Evolutionary conservation across 1,140 invertebrate genomes (phyloP).

Genomic region (Rhopalosiphum maidis): DNA sequence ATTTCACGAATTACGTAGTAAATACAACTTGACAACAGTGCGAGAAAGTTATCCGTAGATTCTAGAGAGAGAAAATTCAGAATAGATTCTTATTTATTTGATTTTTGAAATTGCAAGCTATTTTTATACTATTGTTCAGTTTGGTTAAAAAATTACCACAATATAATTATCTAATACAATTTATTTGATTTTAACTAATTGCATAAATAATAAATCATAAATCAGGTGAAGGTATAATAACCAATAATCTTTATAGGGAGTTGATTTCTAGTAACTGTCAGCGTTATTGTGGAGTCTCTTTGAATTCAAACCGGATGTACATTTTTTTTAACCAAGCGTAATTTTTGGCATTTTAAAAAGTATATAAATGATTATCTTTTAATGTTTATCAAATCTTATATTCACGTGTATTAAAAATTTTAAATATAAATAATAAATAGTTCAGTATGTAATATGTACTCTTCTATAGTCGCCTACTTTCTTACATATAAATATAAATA

Average conservation of each 20-base stretch:
- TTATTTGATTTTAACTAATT: neutral
- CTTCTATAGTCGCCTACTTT: neutral
- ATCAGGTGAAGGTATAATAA: neutral
- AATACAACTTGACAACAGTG: constrained; percentile 42
- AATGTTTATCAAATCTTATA: neutral
- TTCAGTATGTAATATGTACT: neutral
- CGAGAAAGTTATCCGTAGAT: constrained; percentile 25
- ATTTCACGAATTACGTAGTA: neutral
- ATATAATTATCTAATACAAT: neutral
- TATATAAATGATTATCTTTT: neutral
- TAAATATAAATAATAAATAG: neutral
- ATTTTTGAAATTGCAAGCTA: neutral
- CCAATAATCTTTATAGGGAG: neutral
- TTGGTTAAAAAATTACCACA: neutral
- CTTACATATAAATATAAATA: neutral
- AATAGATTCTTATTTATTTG: neutral
- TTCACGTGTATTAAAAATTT: neutral
- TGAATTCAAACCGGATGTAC: constrained; percentile 44
- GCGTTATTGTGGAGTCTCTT: neutral
- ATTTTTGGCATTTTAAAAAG: neutral
- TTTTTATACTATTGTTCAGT: neutral
- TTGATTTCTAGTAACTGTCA: constrained; percentile 5
- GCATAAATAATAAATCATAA: constrained; percentile 9
- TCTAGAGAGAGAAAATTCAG: neutral
- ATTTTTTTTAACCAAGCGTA: neutral